These are phyloP conservation scores for Pachypanchax playfairii DNA, from an alignment of 2,113 vertebrate species.

Conservation along the genomic window DNA sequence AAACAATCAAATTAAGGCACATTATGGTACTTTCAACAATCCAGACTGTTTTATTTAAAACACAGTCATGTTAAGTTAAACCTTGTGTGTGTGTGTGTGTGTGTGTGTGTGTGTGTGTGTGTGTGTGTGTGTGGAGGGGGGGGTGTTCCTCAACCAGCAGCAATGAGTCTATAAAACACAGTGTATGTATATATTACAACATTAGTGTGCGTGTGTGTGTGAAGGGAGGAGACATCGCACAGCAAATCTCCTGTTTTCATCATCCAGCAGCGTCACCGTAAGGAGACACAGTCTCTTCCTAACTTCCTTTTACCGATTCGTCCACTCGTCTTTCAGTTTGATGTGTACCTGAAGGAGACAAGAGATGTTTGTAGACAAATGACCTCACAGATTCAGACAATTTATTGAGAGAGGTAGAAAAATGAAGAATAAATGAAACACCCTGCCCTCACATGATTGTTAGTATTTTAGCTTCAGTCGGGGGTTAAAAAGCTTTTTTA, in stretches of 20 bases:
- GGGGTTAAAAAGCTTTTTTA: too few relatives aligned
- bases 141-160: conserved; percentile 53
- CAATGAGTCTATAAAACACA: conserved; percentile 54
- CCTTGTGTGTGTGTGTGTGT: too few relatives aligned
- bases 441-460: too few relatives aligned
- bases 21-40: not conserved
- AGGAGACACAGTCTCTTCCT: conserved; percentile 61
- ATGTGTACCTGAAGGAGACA: conserved; percentile 55
- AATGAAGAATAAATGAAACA: too few relatives aligned
- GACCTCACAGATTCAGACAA: not conserved
- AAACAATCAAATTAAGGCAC: conserved; percentile 50
- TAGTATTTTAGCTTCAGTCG: too few relatives aligned
- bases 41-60: not conserved
- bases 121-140: not conserved
- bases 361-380: too few relatives aligned
- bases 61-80: not conserved
- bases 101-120: too few relatives aligned
- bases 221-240: conserved; percentile 66
- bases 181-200: conserved; percentile 69
- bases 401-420: too few relatives aligned
- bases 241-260: conserved; percentile 67
- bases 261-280: conserved; percentile 45
- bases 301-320: not conserved
- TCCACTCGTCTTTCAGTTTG: conserved; percentile 37
- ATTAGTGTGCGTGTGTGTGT: conserved; percentile 55